These are phyloP conservation scores for Chymomyza amoena DNA, from an alignment of 2,888 invertebrate species.

Conservation along the genomic window DNA sequence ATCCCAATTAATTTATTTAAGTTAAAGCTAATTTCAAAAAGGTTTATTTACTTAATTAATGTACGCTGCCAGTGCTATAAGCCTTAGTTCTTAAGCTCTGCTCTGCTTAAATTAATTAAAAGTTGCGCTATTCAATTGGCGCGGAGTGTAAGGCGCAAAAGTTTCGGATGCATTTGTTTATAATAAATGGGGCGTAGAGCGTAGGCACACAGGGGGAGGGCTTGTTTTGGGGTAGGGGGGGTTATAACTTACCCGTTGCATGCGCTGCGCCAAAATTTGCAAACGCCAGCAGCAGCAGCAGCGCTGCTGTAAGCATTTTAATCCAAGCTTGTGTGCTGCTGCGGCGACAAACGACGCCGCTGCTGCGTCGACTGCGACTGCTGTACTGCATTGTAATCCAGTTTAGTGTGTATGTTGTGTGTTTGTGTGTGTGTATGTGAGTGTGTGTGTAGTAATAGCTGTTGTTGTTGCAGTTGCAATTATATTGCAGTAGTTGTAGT, in stretches of 20 bases:
- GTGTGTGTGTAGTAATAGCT: not conserved
- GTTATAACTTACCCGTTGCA: constrained; percentile 30
- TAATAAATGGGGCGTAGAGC: no score
- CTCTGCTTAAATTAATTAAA: no score
- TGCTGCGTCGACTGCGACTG: constrained; percentile 69
- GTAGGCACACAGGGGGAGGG: no score
- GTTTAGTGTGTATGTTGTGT: not conserved
- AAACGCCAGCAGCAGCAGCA: constrained; percentile 61
- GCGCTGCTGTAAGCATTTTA: constrained; percentile 60
- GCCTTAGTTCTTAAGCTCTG: no score
- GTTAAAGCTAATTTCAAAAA: no score
- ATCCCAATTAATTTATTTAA: no score
- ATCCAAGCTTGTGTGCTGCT: constrained; percentile 47
- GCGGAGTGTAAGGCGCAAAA: no score
- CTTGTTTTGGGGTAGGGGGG: no score
- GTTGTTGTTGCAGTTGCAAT: constrained; percentile 64
- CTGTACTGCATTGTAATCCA: constrained; percentile 51
- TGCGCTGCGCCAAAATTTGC: constrained; percentile 22
- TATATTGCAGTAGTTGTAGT: constrained; percentile 66
- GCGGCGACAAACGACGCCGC: constrained; percentile 4
- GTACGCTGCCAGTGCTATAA: no score
- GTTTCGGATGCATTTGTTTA: no score
- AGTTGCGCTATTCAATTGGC: no score
- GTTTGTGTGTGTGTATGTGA: not conserved
- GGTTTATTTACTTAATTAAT: no score